Percentiles rank a stretch among this genome's conserved stretches.
phyloP scores from a whole-genome alignment of 2,113 vertebrate genomes.

The Elgaria multicarinata region DNA sequence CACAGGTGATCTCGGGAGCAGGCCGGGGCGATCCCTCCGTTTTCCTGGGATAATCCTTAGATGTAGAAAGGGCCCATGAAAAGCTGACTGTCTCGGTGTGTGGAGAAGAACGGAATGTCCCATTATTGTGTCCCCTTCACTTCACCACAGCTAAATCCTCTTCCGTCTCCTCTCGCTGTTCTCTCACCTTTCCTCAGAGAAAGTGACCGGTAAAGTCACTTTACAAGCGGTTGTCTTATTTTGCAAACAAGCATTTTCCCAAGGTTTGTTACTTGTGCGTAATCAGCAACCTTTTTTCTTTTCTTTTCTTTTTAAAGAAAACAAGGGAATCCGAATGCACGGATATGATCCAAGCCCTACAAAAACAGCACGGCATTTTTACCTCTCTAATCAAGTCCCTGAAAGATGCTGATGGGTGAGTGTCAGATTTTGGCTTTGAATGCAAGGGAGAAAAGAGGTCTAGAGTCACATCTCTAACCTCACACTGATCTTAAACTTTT shows the following conservation, averaged over 20 bases:
- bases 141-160: neutral
- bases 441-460: neutral
- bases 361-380: conserved; percentile 89
- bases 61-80: too few relatives aligned
- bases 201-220: neutral
- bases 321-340: conserved; percentile 81
- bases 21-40: too few relatives aligned
- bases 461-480: neutral
- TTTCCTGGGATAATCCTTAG: too few relatives aligned
- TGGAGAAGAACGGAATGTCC: too few relatives aligned
- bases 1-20: too few relatives aligned
- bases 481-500: too few relatives aligned
- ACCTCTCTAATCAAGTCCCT: conserved; percentile 86
- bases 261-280: neutral
- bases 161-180: neutral
- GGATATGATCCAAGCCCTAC: conserved; percentile 83
- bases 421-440: neutral
- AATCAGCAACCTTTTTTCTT: fast-evolving
- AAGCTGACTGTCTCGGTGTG: too few relatives aligned
- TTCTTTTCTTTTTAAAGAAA: conserved; percentile 67
- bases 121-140: too few relatives aligned
- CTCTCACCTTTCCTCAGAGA: neutral
- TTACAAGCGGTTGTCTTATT: neutral
- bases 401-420: conserved; percentile 89
- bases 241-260: neutral